Percentiles rank a stretch among this genome's conserved stretches.
These are phyloP conservation scores for Ariopsis seemanni DNA, from an alignment of 2,113 vertebrate species.

Conservation along the genomic window DNA sequence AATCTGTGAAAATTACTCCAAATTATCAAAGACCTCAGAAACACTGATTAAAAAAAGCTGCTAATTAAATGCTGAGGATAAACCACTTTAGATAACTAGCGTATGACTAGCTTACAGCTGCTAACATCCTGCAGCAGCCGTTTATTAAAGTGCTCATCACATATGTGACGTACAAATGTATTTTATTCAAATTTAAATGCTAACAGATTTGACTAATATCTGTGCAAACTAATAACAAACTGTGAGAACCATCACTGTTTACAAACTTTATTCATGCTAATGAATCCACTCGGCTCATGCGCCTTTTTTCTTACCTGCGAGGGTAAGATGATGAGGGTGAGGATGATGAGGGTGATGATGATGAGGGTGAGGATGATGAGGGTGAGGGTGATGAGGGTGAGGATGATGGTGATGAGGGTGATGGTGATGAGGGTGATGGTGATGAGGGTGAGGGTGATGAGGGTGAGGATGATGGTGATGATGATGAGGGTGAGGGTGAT, in stretches of 20 bases:
- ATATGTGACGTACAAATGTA: not conserved
- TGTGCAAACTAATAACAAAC: not conserved
- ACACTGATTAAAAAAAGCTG: not conserved
- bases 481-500: not conserved
- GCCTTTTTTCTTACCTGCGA: not conserved
- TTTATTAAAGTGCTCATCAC: not conserved
- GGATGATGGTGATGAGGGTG: not conserved
- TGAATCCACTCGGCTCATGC: not conserved
- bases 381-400: not conserved
- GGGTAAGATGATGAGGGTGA: not conserved
- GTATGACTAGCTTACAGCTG: not conserved
- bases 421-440: no score
- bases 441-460: no score
- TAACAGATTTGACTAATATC: not conserved
- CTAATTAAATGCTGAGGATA: not conserved
- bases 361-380: no score
- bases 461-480: not conserved
- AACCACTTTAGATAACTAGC: not conserved
- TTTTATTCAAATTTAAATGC: not conserved
- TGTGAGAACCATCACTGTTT: not conserved
- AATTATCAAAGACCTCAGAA: not conserved
- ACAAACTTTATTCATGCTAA: not conserved
- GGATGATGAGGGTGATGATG: not conserved
- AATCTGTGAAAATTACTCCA: not conserved
- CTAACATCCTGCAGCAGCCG: not conserved